Evolutionary conservation across 2,113 vertebrate genomes (phyloP), one percentile per base, ranked within the genome.

Genomic region (Vidua chalybeata): DNA sequence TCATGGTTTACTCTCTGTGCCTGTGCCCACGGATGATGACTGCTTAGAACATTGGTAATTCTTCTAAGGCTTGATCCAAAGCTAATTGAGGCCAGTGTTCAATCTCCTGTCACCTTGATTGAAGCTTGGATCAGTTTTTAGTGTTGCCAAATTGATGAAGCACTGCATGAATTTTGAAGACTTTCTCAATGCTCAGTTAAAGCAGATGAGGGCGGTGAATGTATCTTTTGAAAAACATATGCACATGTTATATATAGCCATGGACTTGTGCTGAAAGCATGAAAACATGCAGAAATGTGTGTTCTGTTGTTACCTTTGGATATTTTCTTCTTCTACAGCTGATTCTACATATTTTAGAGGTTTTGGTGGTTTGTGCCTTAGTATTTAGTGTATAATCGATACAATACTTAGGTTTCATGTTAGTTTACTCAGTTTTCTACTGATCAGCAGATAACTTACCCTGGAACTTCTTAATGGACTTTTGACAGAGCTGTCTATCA

Each of bases 81-180:
- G 79, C 90, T 97, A 93, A 95, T 92, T 95, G 93, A 90, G 92
- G 92, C 90, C 94, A 93, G 14, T 5, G 17, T 37, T 84, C 66
- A 90, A 78, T 86, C 76, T 94, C 66, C 68, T 37, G 31, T 68
- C 72, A 39, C 83, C 52, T 49, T 93, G 67, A 93, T 37, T 87
- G 90, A 87, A 88, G 75, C 73, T 72, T 31, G 72, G 61, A 96
- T 96, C 93, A 78, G 37, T 92, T 88, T 52, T 95, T 84, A 81
- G 49, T 67, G 56, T 59, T 87, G 79, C 85, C 79, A 81, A 75
- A 86, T 88, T 84, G 94, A 49, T 75, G 56, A 75, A 90, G 46
- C 63, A 6, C 48, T 56, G 8, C 61, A n/a, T 81, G 69, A 84
- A 94, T 96, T 84, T 78, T 92, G 61, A 92, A 14, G 28, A 2